phyloP scores from a whole-genome alignment of 2,888 invertebrate species.

The Galerucella nymphaeae region DNA sequence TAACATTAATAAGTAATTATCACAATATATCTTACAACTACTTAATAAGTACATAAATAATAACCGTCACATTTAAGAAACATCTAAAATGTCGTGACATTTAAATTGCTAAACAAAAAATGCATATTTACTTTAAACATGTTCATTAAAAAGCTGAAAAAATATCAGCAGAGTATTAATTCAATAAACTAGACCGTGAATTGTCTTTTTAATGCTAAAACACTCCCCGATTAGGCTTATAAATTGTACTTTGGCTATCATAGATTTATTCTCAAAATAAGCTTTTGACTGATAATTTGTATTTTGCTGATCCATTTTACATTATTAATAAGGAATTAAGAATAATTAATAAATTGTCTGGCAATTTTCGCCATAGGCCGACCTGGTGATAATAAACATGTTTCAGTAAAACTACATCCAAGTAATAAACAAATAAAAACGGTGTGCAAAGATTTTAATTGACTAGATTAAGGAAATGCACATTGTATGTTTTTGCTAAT shows the following conservation, averaged over 20 bases:
- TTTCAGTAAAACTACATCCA: slow-evolving; percentile 18
- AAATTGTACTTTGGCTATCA: too few species aligned
- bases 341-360: too few species aligned
- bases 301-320: too few species aligned
- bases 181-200: too few species aligned
- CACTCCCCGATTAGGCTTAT: too few species aligned
- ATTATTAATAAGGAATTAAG: too few species aligned
- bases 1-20: slow-evolving; percentile 39
- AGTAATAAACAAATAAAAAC: background rate
- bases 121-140: background rate
- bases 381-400: too few species aligned
- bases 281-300: too few species aligned
- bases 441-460: slow-evolving; percentile 31
- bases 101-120: slow-evolving; percentile 20
- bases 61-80: background rate
- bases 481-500: slow-evolving; percentile 25
- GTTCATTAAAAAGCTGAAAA: background rate
- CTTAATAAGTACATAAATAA: slow-evolving; percentile 25
- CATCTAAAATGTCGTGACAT: slow-evolving; percentile 4
- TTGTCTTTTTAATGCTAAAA: too few species aligned
- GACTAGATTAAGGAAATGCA: slow-evolving; percentile 42
- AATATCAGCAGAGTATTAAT: background rate
- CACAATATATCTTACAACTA: slow-evolving; percentile 43
- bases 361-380: too few species aligned
- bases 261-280: too few species aligned